Percentiles rank a stretch among this genome's conserved stretches.
phyloP scores from a whole-genome alignment of 2,888 invertebrate species.

The Unio delphinus region DNA sequence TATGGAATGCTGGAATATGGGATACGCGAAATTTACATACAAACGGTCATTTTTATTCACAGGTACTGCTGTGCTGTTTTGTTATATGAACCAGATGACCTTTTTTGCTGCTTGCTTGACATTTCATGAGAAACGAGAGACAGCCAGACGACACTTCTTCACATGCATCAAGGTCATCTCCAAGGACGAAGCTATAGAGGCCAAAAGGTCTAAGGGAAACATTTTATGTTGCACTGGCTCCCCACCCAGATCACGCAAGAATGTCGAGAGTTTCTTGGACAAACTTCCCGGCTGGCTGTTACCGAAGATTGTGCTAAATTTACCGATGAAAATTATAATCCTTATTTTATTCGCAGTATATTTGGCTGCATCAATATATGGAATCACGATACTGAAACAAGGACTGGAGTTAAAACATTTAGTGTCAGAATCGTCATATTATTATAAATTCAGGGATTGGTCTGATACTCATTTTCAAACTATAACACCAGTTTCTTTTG shows the following conservation, averaged over 20 bases:
- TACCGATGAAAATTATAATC: conserved; percentile 35
- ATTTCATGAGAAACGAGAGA: conserved; percentile 44
- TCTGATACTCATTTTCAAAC: conserved; percentile 30
- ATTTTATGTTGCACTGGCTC: conserved; percentile 64
- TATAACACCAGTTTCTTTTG: conserved; percentile 35
- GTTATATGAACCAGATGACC: conserved; percentile 53
- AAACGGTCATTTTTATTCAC: conserved; percentile 1
- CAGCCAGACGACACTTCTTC: conserved; percentile 35
- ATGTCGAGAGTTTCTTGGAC: conserved; percentile 44
- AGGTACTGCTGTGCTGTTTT: conserved; percentile 54
- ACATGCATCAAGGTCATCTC: conserved; percentile 27
- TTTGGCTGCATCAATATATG: conserved; percentile 45
- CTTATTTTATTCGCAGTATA: conserved; percentile 42
- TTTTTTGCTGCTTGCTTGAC: conserved; percentile 50
- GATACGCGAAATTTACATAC: not conserved
- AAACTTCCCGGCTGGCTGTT: conserved; percentile 35
- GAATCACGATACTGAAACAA: conserved; percentile 42
- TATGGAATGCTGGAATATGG: not conserved
- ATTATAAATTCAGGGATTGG: conserved; percentile 27
- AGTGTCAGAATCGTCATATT: conserved; percentile 47
- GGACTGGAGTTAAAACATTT: conserved; percentile 46
- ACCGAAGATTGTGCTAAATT: conserved; percentile 30
- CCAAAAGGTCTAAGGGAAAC: conserved; percentile 1
- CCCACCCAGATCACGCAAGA: conserved; percentile 21
- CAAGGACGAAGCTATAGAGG: conserved; percentile 24